These are phyloP conservation scores for Siniperca knerii DNA, from an alignment of 2,113 vertebrate genomes.

Conservation along the genomic window DNA sequence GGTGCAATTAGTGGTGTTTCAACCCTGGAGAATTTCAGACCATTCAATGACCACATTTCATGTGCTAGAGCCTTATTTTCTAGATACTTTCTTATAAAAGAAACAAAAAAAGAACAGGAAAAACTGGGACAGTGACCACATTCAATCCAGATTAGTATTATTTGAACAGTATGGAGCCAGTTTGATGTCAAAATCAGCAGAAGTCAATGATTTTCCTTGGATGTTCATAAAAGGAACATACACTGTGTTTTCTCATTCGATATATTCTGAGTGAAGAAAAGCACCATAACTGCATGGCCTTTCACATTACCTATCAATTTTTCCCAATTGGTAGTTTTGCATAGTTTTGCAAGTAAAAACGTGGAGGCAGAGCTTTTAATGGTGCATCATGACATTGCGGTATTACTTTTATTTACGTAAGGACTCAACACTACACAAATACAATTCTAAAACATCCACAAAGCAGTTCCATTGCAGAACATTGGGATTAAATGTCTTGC, in stretches of 20 bases:
- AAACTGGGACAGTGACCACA: background rate
- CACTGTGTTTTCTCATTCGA: background rate
- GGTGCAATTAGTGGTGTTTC: conserved; percentile 45
- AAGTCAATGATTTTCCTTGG: background rate
- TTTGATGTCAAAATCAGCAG: background rate
- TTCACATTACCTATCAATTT: too few species aligned
- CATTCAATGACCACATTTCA: conserved; percentile 6
- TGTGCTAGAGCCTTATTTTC: background rate
- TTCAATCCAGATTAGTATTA: background rate
- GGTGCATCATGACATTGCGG: background rate
- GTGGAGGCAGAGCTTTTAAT: background rate
- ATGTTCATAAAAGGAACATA: background rate
- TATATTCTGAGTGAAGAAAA: background rate
- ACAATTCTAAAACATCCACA: background rate
- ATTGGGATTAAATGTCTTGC: background rate
- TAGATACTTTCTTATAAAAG: background rate
- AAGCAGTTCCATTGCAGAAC: background rate
- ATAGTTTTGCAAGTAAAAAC: background rate
- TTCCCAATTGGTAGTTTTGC: background rate
- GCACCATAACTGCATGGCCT: too few species aligned
- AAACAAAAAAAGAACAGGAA: background rate
- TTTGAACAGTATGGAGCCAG: background rate
- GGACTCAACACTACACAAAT: background rate
- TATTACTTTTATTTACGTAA: background rate
- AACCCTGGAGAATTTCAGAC: conserved; percentile 11